phyloP scores from a whole-genome alignment of 2,888 invertebrate species.

The Andrena haemorrhoa region DNA sequence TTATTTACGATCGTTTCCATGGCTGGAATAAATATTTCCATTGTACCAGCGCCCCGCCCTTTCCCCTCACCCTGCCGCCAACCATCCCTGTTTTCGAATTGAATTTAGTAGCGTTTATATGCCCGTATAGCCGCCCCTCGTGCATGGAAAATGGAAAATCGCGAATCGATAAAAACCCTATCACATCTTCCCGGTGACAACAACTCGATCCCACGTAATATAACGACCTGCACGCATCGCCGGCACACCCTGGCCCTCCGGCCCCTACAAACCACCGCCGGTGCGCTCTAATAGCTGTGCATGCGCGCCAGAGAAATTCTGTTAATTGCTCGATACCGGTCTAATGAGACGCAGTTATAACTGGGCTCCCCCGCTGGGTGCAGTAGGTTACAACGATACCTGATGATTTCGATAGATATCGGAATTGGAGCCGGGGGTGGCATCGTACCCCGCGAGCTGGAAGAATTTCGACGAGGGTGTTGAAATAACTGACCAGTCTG shows the following conservation, averaged over 20 bases:
- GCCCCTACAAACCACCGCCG: neutral
- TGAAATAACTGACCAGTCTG: neutral
- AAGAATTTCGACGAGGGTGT: neutral
- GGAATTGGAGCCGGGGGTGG: neutral
- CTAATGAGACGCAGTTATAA: conserved; percentile 51
- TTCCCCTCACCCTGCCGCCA: neutral
- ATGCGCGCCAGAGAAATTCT: conserved; percentile 47
- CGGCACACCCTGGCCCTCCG: neutral
- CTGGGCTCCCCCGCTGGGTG: conserved; percentile 14
- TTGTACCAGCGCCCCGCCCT: neutral
- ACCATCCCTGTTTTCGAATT: conserved; percentile 31
- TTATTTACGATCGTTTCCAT: conserved; percentile 31
- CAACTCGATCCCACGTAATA: conserved; percentile 28
- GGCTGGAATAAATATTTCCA: conserved; percentile 24
- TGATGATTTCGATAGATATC: conserved; percentile 43
- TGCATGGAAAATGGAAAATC: conserved; percentile 40
- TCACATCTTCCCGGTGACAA: conserved; percentile 19
- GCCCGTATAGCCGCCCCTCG: conserved; percentile 15
- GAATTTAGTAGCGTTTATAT: conserved; percentile 48
- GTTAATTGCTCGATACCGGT: conserved; percentile 53
- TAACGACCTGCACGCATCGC: neutral
- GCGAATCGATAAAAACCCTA: conserved; percentile 19
- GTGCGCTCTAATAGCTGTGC: conserved; percentile 17
- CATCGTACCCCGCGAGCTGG: neutral
- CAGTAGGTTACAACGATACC: conserved; percentile 8